phyloP scores from a whole-genome alignment of 2,113 vertebrate species.

The Rhea americana region DNA sequence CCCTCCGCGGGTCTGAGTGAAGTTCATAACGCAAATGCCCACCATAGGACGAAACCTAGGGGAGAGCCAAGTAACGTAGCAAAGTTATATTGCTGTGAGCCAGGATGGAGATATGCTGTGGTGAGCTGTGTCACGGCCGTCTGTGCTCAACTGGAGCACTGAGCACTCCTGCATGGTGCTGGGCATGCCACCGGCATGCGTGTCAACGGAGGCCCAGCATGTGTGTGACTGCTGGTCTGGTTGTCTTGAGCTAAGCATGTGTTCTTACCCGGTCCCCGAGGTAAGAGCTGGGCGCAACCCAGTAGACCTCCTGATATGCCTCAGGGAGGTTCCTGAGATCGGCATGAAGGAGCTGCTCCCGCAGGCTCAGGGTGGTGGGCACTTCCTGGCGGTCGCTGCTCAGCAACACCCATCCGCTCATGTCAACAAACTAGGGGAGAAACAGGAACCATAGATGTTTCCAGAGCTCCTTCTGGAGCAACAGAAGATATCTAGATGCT shows the following conservation, averaged over 20 bases:
- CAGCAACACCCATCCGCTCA: slow-evolving; percentile 88
- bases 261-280: slow-evolving; percentile 89
- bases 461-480: neutral
- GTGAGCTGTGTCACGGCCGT: neutral
- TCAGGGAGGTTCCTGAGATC: slow-evolving; percentile 84
- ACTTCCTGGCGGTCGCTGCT: slow-evolving; percentile 87
- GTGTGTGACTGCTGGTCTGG: neutral
- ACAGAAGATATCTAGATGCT: neutral
- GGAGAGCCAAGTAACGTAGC: accelerated
- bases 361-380: slow-evolving; percentile 61
- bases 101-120: neutral
- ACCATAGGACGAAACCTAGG: slow-evolving; percentile 91
- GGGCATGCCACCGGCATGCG: accelerated
- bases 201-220: neutral
- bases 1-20: slow-evolving; percentile 87
- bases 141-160: accelerated
- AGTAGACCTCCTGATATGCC: slow-evolving; percentile 92
- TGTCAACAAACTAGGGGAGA: slow-evolving; percentile 82
- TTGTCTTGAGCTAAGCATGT: accelerated
- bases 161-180: accelerated
- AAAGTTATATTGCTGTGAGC: accelerated
- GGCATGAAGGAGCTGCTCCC: slow-evolving; percentile 78
- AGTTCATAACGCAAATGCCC: slow-evolving; percentile 87
- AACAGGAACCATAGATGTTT: neutral
- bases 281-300: slow-evolving; percentile 88